phyloP scores from a whole-genome alignment of 2,888 invertebrate species.

The Nasonia oneida region DNA sequence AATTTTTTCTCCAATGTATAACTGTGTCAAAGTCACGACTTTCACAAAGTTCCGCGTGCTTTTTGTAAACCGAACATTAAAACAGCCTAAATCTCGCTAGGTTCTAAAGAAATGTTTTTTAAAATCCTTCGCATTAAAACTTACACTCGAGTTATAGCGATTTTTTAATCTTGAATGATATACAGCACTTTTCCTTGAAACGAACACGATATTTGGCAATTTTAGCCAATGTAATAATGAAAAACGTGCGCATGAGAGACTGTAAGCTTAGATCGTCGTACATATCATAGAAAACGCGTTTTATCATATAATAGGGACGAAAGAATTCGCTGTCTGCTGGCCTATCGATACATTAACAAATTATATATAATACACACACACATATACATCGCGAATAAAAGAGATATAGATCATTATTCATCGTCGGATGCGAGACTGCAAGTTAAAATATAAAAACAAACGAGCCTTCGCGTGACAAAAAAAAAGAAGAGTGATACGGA shows the following conservation, averaged over 20 bases:
- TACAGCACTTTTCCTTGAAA: conserved; percentile 5
- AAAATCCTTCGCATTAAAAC: background rate
- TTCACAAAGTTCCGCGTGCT: conserved; percentile 18
- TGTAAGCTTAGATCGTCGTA: conserved; percentile 72
- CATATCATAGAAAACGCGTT: conserved; percentile 71
- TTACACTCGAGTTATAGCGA: background rate
- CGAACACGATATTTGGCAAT: conserved; percentile 24
- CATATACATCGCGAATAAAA: conserved; percentile 54
- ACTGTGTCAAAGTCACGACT: conserved; percentile 25
- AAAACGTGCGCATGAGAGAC: conserved; percentile 62
- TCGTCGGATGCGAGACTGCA: conserved; percentile 27
- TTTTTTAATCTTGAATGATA: conserved; percentile 4
- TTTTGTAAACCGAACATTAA: conserved; percentile 15
- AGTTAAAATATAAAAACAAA: background rate
- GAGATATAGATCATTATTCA: conserved; percentile 60
- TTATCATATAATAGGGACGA: conserved; percentile 50
- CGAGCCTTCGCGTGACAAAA: conserved; percentile 23
- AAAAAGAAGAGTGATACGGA: background rate
- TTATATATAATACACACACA: conserved; percentile 21
- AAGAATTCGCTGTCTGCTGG: conserved; percentile 55
- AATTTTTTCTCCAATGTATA: conserved; percentile 14
- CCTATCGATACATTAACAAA: conserved; percentile 53
- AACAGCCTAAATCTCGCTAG: conserved; percentile 39
- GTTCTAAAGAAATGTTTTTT: conserved; percentile 33
- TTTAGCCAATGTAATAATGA: conserved; percentile 2